Base-by-base conservation (phyloP, 2,797 vertebrate species). In the Gallirallus australis region DNA sequence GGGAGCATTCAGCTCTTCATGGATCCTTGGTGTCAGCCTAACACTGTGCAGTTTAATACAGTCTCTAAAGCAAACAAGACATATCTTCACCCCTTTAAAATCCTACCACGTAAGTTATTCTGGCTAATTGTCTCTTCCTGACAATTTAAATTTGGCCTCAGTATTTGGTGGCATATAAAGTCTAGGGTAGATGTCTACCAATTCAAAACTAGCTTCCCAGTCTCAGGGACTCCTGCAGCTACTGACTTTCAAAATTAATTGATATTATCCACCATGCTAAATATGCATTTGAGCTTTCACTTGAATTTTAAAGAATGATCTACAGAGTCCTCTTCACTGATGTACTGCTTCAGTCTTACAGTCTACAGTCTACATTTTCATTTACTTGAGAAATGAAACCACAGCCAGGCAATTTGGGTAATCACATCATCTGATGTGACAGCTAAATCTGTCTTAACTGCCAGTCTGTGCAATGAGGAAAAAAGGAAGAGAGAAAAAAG, bases 361-460 rank as follows among this genome's bases (percentile, higher is more conserved):
- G 20, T 37, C 78, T 40, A 54, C 24, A 75, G 71, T n/a, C 50
- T 87, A 86, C 25, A 48, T 91, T 95, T 96, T 82, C 75, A 89
- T 91, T 92, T 87, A 40, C 40, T 56, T 90, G 77, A 95, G 91
- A 91, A 95, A 93, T 53, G 37, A 94, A 87, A 81, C 64, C 37
- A 54, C 57, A 87, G 86, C 28, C 71, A 72, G 91, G 45, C 68
- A 92, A 85, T 94, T 24, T 66, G n/a, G 28, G 47, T 77, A 96
- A 85, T 93, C 78, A 39, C 25, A 85, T 71, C 54, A 72, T 68
- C 68, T 61, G 0, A 1, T 70, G 53, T 65, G 66, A 94, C 82
- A 86, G 65, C 59, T 90, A 76, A 86, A 95, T 82, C 65, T 75
- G 37, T 82, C 85, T 93, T 56, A 70, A 76, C 80, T 6, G 1